These are phyloP conservation scores for Mamestra brassicae DNA, from an alignment of 2,888 invertebrate genomes.

Conservation along the genomic window DNA sequence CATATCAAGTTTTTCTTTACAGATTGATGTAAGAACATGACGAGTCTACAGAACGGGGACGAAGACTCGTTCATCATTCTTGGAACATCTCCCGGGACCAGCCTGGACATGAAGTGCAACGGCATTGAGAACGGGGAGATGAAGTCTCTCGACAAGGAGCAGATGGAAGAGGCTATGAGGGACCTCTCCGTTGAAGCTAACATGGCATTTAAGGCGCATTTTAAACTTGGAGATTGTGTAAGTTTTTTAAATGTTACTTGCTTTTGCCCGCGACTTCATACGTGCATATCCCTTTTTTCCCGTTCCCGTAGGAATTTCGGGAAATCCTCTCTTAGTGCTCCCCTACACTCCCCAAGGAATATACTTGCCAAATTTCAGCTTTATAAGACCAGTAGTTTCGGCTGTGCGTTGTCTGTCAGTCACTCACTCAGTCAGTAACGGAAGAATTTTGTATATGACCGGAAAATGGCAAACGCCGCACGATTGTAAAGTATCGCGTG, in stretches of 20 bases:
- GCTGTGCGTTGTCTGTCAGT: no score
- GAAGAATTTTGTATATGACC: no score
- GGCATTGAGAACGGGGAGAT: conserved; percentile 71
- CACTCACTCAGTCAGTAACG: no score
- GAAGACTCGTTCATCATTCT: conserved; percentile 89
- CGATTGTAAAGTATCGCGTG: no score
- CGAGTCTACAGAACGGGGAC: conserved; percentile 77
- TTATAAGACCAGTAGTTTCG: no score
- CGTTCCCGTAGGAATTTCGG: no score
- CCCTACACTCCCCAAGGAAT: no score
- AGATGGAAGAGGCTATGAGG: conserved; percentile 85
- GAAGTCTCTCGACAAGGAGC: conserved; percentile 71
- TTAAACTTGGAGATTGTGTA: conserved; percentile 83
- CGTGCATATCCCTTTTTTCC: no score
- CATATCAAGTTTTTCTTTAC: conserved; percentile 24
- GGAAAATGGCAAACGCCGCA: no score
- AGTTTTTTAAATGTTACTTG: conserved; percentile 70
- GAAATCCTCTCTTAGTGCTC: no score
- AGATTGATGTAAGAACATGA: conserved; percentile 78
- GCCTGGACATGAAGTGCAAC: conserved; percentile 81
- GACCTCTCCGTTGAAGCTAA: conserved; percentile 82
- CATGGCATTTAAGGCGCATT: conserved; percentile 86
- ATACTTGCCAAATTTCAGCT: no score
- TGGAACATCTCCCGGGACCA: conserved; percentile 84
- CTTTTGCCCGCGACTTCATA: no score